Base-by-base conservation (phyloP, 2,888 invertebrate species). In the Lordiphosa fenestrarum region DNA sequence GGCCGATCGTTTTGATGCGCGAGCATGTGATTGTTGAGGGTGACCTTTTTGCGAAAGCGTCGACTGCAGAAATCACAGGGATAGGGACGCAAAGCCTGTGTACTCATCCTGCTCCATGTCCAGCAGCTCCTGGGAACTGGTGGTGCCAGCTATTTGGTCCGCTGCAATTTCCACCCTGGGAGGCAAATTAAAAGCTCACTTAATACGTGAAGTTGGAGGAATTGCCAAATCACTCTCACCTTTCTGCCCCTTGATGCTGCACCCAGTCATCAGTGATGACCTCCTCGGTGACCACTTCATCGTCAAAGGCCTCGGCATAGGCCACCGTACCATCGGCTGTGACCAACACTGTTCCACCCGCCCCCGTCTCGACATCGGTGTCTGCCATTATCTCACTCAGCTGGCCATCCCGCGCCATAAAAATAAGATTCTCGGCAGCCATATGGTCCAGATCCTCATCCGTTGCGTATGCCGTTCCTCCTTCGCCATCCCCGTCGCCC, bases 11-110 rank as follows among this genome's bases (percentile, higher is more conserved):
- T 95, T 88, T 95, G 95, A 89, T 96, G 95, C 0, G 95, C 94
- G 5, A 95, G 93, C 95, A 96, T 95, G 86, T 96, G 96, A 88
- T 94, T 95, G 93, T 95, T 94, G 0, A 96, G 90, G 64, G 94
- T 95, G 4, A 94, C 94, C 85, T 95, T 95, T 86, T 95, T 95
- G 39, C 95, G 93, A 88, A 96, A 96, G 63, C 95, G 91, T 0
- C 95, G 92, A 64, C 95, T 95, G 86, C 96, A 96, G 87, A 95
- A 95, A 87, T 96, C 95, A 86, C 96, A 96, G 0, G 96, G 95
- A 91, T 94, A 95, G 0, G 95, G 96, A 4, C 95, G 91, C 15
- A 88, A 47, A 0, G 89, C 87, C 12, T n/a, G 93, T 92, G 80
- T 94, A 93, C 73, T 95, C 94, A 85, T 93, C 93, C 90, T 95